phyloP scores from a whole-genome alignment of 2,888 invertebrate species.

The Eucera pruinosa region DNA sequence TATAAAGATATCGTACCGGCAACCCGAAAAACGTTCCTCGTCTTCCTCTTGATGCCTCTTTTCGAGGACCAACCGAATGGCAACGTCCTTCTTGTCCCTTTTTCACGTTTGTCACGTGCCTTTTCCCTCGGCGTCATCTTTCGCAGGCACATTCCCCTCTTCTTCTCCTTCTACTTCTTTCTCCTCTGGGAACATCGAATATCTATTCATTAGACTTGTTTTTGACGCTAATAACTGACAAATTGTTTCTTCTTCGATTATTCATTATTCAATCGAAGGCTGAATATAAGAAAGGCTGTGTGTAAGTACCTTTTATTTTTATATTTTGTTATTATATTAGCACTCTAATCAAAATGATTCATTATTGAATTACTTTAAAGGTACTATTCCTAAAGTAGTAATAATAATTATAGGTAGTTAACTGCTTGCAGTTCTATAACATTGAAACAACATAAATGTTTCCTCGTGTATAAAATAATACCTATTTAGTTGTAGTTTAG shows the following conservation, averaged over 20 bases:
- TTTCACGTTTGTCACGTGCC: conserved; percentile 60
- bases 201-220: conserved; percentile 3
- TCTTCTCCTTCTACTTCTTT: neutral
- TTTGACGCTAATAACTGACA: neutral
- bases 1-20: conserved; percentile 80
- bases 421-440: too few species aligned
- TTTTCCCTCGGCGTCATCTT: conserved; percentile 14
- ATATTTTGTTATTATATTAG: too few species aligned
- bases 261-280: neutral
- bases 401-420: too few species aligned
- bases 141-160: neutral
- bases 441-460: too few species aligned
- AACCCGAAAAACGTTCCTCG: conserved; percentile 70
- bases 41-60: conserved; percentile 61
- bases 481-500: too few species aligned
- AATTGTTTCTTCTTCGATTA: neutral
- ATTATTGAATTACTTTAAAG: too few species aligned
- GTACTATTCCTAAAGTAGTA: too few species aligned
- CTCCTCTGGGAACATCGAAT: neutral
- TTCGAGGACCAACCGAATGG: conserved; percentile 20
- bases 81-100: conserved; percentile 35
- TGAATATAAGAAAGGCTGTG: too few species aligned
- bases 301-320: too few species aligned
- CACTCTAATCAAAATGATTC: too few species aligned
- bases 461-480: too few species aligned